Conservation (phyloP, 2,888 invertebrate genomes). For the Andrena camellia region DNA sequence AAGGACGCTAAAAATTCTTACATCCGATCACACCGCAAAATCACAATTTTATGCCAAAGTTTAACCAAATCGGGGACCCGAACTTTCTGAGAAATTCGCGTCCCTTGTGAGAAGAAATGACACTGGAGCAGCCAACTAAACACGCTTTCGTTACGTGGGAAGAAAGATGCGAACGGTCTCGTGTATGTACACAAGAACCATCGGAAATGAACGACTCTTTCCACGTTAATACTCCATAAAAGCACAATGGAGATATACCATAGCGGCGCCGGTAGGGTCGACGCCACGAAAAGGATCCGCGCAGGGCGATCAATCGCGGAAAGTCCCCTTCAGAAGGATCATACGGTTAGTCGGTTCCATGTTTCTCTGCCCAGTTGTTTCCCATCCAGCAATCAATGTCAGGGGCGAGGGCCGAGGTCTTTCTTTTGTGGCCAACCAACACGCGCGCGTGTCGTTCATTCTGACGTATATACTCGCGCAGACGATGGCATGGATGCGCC, state of each 20-base stretch:
- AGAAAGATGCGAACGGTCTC: too few relatives aligned
- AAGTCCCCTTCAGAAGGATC: conserved; percentile 41
- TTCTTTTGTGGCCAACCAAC: conserved; percentile 44
- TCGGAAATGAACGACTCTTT: not conserved
- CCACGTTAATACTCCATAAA: conserved; percentile 31
- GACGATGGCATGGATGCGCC: conserved; percentile 14
- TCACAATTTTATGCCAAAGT: too few relatives aligned
- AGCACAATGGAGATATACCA: conserved; percentile 14
- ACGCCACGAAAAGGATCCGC: conserved; percentile 41
- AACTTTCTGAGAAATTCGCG: too few relatives aligned
- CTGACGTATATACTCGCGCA: not conserved
- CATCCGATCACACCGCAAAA: too few relatives aligned
- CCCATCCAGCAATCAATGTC: conserved; percentile 59
- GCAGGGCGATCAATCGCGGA: conserved; percentile 59
- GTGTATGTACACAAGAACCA: not conserved
- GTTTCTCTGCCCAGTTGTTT: conserved; percentile 55
- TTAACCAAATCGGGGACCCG: too few relatives aligned
- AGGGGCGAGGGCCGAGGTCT: conserved; percentile 34
- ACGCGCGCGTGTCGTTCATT: conserved; percentile 1
- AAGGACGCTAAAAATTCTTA: too few relatives aligned
- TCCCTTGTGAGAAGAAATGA: too few relatives aligned
- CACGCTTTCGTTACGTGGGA: too few relatives aligned
- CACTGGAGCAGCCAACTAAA: too few relatives aligned
- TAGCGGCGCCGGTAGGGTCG: conserved; percentile 13
- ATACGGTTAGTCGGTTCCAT: conserved; percentile 40